Evolutionary conservation across 2,113 vertebrate genomes (phyloP).

Genomic region (Pitta sordida): DNA sequence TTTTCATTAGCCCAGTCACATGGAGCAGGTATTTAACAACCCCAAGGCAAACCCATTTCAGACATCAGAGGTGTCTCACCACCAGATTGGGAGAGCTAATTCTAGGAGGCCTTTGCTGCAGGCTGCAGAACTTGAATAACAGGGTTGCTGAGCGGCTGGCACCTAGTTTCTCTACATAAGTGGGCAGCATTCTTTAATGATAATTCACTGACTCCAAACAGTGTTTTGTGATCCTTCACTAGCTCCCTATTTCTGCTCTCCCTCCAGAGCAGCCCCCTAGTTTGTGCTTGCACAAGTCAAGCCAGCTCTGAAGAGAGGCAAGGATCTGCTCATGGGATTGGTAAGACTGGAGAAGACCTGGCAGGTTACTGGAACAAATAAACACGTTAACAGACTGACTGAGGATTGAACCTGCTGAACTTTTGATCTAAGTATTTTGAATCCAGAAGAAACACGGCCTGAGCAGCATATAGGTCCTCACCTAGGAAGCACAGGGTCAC

Average conservation of each 20-base stretch:
- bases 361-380: not conserved
- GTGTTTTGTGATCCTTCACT: not conserved
- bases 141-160: not conserved
- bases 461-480: not conserved
- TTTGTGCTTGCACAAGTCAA: not conserved
- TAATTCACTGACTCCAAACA: not conserved
- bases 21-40: slow-evolving; percentile 61
- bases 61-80: slow-evolving; percentile 30
- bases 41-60: slow-evolving; percentile 32
- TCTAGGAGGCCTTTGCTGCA: not conserved
- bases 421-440: not conserved
- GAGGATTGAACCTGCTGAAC: not conserved
- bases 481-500: not conserved
- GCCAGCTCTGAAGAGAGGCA: not conserved
- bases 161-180: slow-evolving; percentile 52
- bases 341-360: not conserved
- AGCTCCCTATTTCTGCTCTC: not conserved
- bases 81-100: not conserved
- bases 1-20: slow-evolving; percentile 65
- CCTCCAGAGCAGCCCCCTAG: not conserved
- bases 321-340: not conserved
- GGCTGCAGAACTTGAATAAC: slow-evolving; percentile 31
- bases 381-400: rapidly evolving
- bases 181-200: slow-evolving; percentile 41
- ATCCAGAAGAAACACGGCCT: not conserved